phyloP scores from a whole-genome alignment of 1,140 invertebrate species.

The Cepaea nemoralis region DNA sequence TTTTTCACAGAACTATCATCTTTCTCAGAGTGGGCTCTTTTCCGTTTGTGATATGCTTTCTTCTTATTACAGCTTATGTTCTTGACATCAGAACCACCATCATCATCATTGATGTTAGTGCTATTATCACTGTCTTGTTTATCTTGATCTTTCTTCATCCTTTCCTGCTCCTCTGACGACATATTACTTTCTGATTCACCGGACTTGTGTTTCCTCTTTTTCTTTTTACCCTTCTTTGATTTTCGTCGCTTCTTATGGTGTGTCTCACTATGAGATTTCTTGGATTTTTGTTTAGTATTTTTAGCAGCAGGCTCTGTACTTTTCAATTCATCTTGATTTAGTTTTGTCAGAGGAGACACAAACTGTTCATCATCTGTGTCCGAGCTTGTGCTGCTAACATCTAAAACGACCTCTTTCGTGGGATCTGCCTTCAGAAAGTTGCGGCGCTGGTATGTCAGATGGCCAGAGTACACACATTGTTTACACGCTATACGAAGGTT shows the following conservation, averaged over 20 bases:
- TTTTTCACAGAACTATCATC: neutral
- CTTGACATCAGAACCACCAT: neutral
- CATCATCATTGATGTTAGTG: conserved; percentile 16
- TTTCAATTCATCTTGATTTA: conserved; percentile 51
- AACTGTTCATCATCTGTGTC: conserved; percentile 83
- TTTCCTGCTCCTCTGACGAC: neutral
- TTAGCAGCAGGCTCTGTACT: neutral
- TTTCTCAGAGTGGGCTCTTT: neutral
- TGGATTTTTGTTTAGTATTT: neutral
- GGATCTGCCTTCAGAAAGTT: conserved; percentile 94
- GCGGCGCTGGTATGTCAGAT: conserved; percentile 94
- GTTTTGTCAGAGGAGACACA: conserved; percentile 63
- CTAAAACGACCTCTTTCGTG: conserved; percentile 86
- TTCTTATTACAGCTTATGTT: neutral
- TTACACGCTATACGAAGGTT: no score
- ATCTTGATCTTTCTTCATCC: conserved; percentile 5
- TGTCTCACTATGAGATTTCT: neutral
- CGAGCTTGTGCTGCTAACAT: conserved; percentile 95
- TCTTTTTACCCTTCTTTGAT: conserved; percentile 24
- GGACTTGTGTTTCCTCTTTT: conserved; percentile 6
- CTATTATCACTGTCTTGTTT: conserved; percentile 10
- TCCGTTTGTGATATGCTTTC: neutral
- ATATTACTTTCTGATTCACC: neutral
- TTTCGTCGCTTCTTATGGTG: conserved; percentile 6
- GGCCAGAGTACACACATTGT: no score